phyloP scores from a whole-genome alignment of 2,888 invertebrate genomes.

The Branchellion lobata region DNA sequence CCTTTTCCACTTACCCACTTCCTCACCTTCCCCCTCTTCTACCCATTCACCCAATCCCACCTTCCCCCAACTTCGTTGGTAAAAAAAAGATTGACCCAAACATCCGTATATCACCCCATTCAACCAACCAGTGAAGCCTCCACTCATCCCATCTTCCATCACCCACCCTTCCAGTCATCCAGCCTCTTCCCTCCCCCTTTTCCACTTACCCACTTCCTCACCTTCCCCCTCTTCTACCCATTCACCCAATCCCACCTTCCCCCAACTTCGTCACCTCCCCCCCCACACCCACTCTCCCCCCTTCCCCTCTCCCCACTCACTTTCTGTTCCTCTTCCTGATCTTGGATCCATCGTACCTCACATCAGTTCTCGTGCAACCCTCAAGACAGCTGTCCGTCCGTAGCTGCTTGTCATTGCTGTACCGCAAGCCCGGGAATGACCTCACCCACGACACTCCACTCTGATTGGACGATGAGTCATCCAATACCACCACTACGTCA shows the following conservation, averaged over 20 bases:
- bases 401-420: constrained; percentile 6
- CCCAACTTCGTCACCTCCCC: too few relatives aligned
- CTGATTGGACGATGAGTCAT: constrained; percentile 27
- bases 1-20: too few relatives aligned
- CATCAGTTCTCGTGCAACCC: constrained; percentile 37
- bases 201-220: too few relatives aligned
- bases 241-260: too few relatives aligned
- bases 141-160: too few relatives aligned
- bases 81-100: not conserved
- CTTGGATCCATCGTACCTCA: constrained; percentile 26
- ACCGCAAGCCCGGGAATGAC: constrained; percentile 26
- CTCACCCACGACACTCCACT: constrained; percentile 32
- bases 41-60: too few relatives aligned
- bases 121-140: not conserved
- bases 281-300: not conserved
- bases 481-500: constrained; percentile 35
- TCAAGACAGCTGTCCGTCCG: constrained; percentile 10
- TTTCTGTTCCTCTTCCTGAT: constrained; percentile 31
- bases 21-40: too few relatives aligned
- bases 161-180: too few relatives aligned
- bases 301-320: not conserved
- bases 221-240: too few relatives aligned
- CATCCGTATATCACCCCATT: not conserved
- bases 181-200: too few relatives aligned
- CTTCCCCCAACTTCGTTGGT: not conserved